Percentiles rank a stretch among this genome's conserved stretches.
Conservation (phyloP, 1,140 invertebrate species). For the Dermatophagoides farinae region DNA sequence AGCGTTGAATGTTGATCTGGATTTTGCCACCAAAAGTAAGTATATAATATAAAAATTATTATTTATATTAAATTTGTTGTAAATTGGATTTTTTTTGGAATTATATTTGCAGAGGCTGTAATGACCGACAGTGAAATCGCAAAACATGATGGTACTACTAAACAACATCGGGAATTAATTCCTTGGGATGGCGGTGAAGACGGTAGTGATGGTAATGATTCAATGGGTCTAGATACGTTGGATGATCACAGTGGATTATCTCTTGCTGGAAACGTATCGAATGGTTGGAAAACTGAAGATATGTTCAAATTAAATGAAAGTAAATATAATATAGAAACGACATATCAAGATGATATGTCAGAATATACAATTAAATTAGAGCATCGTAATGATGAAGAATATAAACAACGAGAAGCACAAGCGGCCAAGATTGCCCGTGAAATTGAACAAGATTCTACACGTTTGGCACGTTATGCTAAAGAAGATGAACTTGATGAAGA, state of each 20-base stretch:
- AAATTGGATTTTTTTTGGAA: not conserved
- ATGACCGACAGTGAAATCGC: slow-evolving; percentile 56
- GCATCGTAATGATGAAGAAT: slow-evolving; percentile 61
- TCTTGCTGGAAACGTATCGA: slow-evolving; percentile 29
- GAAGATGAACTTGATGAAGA: slow-evolving; percentile 71
- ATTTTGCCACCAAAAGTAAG: slow-evolving; percentile 53
- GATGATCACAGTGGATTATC: not conserved
- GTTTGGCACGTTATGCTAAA: slow-evolving; percentile 53
- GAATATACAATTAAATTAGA: slow-evolving; percentile 71
- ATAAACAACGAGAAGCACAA: slow-evolving; percentile 56
- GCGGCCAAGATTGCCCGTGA: slow-evolving; percentile 68
- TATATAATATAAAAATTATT: not conserved
- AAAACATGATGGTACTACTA: slow-evolving; percentile 34
- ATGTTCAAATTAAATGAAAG: slow-evolving; percentile 86
- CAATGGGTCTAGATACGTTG: not conserved
- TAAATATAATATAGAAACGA: slow-evolving; percentile 64
- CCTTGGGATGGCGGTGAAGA: slow-evolving; percentile 56
- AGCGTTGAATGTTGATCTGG: slow-evolving; percentile 58
- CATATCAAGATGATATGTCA: slow-evolving; percentile 58
- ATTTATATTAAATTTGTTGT: not conserved
- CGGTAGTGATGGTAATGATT: slow-evolving; percentile 18
- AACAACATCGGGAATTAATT: slow-evolving; percentile 51
- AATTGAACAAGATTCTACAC: slow-evolving; percentile 60
- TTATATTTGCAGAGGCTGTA: not conserved
- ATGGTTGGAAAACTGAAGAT: slow-evolving; percentile 82